These are phyloP conservation scores for Marcusenius ussheri DNA, from an alignment of 2,113 vertebrate species.

Conservation along the genomic window DNA sequence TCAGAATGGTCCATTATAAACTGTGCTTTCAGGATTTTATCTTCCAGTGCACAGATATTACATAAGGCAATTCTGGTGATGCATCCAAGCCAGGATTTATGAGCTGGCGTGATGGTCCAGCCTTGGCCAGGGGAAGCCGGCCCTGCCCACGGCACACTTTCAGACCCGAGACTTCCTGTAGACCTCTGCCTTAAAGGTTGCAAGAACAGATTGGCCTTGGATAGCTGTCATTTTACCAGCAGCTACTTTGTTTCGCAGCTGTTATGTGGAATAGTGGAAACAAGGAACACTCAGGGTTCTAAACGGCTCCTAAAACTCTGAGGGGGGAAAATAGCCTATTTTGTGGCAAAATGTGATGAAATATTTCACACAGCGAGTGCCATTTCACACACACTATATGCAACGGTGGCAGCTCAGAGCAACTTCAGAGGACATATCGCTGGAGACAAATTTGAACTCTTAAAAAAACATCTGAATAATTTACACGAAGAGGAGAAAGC, in stretches of 20 bases:
- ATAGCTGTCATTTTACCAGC: background rate
- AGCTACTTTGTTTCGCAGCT: background rate
- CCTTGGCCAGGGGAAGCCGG: background rate
- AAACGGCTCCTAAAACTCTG: background rate
- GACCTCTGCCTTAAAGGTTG: background rate
- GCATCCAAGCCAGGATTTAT: conserved; percentile 24
- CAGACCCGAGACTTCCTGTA: background rate
- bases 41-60: conserved; percentile 22
- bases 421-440: background rate
- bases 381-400: conserved; percentile 8
- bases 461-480: conserved; percentile 3
- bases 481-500: background rate
- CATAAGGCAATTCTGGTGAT: conserved; percentile 35
- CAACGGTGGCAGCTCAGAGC: background rate
- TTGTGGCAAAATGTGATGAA: background rate
- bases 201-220: background rate
- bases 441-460: background rate
- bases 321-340: background rate
- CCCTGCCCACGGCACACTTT: background rate
- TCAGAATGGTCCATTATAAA: conserved; percentile 13
- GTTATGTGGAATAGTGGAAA: background rate
- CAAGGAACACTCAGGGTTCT: background rate
- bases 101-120: conserved; percentile 4
- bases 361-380: background rate
- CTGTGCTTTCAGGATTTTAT: conserved; percentile 28